Evolutionary conservation across 2,797 vertebrate genomes (phyloP).

Genomic region (Babyrousa celebensis): DNA sequence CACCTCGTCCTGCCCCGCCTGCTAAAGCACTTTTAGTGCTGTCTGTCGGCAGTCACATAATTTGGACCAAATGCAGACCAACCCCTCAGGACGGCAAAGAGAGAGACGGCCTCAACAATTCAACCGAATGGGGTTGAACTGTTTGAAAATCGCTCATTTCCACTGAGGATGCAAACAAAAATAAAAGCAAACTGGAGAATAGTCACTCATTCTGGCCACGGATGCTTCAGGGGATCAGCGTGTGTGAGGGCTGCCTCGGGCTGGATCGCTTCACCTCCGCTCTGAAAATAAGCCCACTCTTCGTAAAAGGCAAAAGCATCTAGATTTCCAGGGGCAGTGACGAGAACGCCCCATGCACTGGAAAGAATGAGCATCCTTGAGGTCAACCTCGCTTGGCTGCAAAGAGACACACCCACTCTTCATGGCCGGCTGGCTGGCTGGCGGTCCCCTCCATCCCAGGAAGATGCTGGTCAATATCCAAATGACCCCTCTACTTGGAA

Average conservation of each 20-base stretch:
- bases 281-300: neutral
- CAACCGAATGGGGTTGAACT: neutral
- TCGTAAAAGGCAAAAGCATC: neutral
- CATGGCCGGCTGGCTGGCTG: neutral
- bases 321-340: neutral
- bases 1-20: neutral
- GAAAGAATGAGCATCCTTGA: neutral
- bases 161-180: neutral
- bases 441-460: neutral
- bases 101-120: neutral
- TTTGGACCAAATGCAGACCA: slow-evolving; percentile 78
- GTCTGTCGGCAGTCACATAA: slow-evolving; percentile 71
- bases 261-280: neutral
- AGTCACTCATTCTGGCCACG: neutral
- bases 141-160: neutral
- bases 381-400: neutral
- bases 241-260: accelerated
- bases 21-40: slow-evolving; percentile 43
- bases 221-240: neutral
- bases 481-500: slow-evolving; percentile 80
- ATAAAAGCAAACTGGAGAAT: neutral
- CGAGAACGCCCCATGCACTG: accelerated
- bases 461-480: slow-evolving; percentile 65
- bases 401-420: neutral
- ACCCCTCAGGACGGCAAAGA: slow-evolving; percentile 58